These are phyloP conservation scores for Megatriorchis doriae DNA, from an alignment of 2,113 vertebrate species.

Conservation along the genomic window DNA sequence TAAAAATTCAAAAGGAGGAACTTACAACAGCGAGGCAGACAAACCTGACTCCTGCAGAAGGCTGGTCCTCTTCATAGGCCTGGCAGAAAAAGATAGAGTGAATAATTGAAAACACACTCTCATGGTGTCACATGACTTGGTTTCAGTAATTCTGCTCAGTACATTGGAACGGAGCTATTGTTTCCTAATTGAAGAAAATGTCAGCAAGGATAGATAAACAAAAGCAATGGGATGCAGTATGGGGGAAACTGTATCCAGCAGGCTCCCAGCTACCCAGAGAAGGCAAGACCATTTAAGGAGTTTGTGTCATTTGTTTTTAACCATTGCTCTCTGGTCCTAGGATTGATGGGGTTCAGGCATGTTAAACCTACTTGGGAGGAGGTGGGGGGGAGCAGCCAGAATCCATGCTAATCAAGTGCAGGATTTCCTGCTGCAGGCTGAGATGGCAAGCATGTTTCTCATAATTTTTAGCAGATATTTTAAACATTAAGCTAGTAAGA, in stretches of 20 bases:
- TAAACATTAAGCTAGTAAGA: neutral
- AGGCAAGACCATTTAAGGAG: neutral
- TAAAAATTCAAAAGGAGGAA: slow-evolving; percentile 45
- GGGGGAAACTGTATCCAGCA: slow-evolving; percentile 5
- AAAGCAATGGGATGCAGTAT: slow-evolving; percentile 29
- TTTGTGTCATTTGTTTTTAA: neutral
- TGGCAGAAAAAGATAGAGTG: slow-evolving; percentile 54
- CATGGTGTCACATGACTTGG: slow-evolving; percentile 27
- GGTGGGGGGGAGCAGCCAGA: neutral
- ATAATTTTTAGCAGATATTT: neutral
- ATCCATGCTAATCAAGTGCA: neutral
- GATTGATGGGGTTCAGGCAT: neutral
- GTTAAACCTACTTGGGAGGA: neutral
- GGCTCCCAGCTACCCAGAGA: neutral
- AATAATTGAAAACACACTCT: slow-evolving; percentile 74
- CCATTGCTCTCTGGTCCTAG: fast-evolving
- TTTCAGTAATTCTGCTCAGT: slow-evolving; percentile 58
- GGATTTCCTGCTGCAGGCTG: neutral
- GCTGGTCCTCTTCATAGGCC: slow-evolving; percentile 63
- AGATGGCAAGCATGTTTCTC: neutral
- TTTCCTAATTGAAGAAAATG: slow-evolving; percentile 58
- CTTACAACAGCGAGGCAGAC: slow-evolving; percentile 56
- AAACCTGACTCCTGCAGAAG: slow-evolving; percentile 57
- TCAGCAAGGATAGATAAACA: slow-evolving; percentile 42
- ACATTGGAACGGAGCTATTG: slow-evolving; percentile 52